Base-by-base conservation (phyloP, 1,140 invertebrate genomes). In the Lepidurus couesii region DNA sequence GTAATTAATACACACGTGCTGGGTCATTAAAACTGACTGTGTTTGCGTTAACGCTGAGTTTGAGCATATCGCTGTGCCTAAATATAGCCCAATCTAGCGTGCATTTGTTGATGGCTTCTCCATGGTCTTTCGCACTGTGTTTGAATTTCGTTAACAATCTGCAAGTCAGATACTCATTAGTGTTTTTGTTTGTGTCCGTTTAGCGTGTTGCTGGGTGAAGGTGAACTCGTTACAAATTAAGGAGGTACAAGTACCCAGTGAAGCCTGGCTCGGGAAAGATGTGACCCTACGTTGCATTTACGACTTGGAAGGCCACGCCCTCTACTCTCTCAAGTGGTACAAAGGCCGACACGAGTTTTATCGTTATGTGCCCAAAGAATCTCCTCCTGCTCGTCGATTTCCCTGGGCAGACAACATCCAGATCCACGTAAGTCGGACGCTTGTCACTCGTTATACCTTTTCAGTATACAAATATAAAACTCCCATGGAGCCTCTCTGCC, bases 241-340 rank as follows among this genome's bases (percentile, higher is more conserved):
- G 42, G 44, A 77, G 13, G 42, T 80, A 44, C 16, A 74, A 10
- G 79, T 80, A 34, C 79, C 79, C 7, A 74, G 53, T 42, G 77
- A 76, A 47, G 91, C 93, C 24, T 87, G 90, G 80, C 86, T 87
- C 78, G 91, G 91, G 43, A 87, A 89, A 24, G 87, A 89, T 75
- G 91, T 89, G 24, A 88, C 87, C 24, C 85, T 94, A 65, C 87
- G 88, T 42, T 94, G 93, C 84, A 86, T 88, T 47, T 93, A 92
- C 86, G 90, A 92, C 83, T 85, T 92, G 79, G 90, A 91, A 77
- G 87, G 88, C 11, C 89, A 88, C 21, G 87, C 88, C 7, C 86
- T 93, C 26, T 93, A 93, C 85, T 91, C 90, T 1, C 90, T 95
- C 80, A 91, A 94, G 85, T 95, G 93, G 93, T 95, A 95, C 83